Evolutionary conservation across 2,797 vertebrate species (phyloP).

Genomic region (Rhinella marina): DNA sequence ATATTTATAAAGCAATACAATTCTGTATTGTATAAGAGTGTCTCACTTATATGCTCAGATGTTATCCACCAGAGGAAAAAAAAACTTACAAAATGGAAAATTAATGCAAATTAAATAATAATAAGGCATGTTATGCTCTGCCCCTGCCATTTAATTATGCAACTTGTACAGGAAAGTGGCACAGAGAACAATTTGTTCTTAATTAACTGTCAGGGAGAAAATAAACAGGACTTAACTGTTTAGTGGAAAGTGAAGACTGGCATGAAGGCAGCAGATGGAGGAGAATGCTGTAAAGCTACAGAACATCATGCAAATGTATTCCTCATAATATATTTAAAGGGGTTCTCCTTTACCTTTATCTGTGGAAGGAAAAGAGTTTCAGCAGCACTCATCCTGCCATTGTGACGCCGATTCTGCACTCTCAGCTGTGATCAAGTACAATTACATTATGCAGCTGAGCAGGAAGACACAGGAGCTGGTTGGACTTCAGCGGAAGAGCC

Average conservation of each 20-base stretch:
- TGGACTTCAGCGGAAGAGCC: too few species aligned
- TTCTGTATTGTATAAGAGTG: background rate
- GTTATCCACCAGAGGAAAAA: slow-evolving; percentile 10
- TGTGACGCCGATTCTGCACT: too few species aligned
- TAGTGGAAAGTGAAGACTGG: background rate
- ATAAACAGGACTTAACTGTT: background rate
- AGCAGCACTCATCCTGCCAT: too few species aligned
- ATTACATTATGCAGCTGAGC: too few species aligned
- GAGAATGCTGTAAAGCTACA: background rate
- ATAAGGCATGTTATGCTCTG: slow-evolving; percentile 58
- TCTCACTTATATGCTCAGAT: background rate
- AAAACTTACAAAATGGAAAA: slow-evolving; percentile 7
- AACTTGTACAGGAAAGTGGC: slow-evolving; percentile 63
- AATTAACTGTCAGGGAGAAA: background rate
- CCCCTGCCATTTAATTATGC: slow-evolving; percentile 54
- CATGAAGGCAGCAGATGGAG: background rate
- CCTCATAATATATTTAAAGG: background rate
- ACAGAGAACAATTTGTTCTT: slow-evolving; percentile 59
- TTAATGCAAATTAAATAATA: slow-evolving; percentile 16
- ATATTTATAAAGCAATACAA: background rate
- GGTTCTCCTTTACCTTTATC: too few species aligned
- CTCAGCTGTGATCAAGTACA: too few species aligned
- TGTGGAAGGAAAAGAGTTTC: too few species aligned
- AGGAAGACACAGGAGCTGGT: too few species aligned
- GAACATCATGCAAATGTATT: background rate